Percentiles rank a stretch among this genome's conserved stretches.
These are phyloP conservation scores for Pandion haliaetus DNA, from an alignment of 2,113 vertebrate species.

Conservation along the genomic window DNA sequence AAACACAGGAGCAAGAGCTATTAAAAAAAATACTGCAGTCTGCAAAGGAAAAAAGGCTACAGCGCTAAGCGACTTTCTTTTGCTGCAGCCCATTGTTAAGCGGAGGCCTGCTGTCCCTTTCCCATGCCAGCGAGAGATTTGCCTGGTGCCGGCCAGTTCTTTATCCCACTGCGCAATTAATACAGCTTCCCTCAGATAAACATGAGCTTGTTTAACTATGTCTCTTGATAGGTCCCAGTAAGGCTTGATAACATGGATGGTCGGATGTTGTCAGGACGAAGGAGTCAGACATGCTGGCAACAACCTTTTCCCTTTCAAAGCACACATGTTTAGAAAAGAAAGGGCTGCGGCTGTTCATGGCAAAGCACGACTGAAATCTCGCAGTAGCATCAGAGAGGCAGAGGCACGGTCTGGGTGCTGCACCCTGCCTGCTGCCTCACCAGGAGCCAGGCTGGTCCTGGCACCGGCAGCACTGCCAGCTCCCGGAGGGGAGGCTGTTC, in stretches of 20 bases:
- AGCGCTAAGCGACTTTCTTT: not conserved
- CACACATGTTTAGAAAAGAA: slow-evolving; percentile 75
- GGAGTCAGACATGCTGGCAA: slow-evolving; percentile 89
- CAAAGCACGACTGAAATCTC: slow-evolving; percentile 60
- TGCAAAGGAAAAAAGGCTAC: not conserved
- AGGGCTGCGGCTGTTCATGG: slow-evolving; percentile 64
- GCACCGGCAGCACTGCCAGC: not conserved
- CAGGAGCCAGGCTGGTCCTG: not conserved
- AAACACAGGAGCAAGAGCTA: not conserved
- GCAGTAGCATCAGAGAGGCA: slow-evolving; percentile 26
- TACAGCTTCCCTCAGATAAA: slow-evolving; percentile 86
- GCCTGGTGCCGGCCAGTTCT: slow-evolving; percentile 83
- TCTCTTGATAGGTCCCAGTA: slow-evolving; percentile 82
- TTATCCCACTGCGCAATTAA: slow-evolving; percentile 80
- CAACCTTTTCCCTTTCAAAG: slow-evolving; percentile 73
- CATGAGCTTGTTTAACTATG: slow-evolving; percentile 84
- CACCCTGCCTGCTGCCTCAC: not conserved
- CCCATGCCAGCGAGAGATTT: slow-evolving; percentile 82
- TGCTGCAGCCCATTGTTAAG: slow-evolving; percentile 73
- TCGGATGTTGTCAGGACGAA: slow-evolving; percentile 81
- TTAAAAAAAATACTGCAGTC: not conserved
- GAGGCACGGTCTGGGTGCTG: not conserved
- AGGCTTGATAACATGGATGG: slow-evolving; percentile 84
- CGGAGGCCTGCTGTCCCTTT: slow-evolving; percentile 72
- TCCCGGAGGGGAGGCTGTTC: not conserved